A percentile compares a stretch with the other conserved stretches of the same genome.
Evolutionary conservation across 2,797 vertebrate genomes (phyloP).

Genomic region (Falco naumanni): DNA sequence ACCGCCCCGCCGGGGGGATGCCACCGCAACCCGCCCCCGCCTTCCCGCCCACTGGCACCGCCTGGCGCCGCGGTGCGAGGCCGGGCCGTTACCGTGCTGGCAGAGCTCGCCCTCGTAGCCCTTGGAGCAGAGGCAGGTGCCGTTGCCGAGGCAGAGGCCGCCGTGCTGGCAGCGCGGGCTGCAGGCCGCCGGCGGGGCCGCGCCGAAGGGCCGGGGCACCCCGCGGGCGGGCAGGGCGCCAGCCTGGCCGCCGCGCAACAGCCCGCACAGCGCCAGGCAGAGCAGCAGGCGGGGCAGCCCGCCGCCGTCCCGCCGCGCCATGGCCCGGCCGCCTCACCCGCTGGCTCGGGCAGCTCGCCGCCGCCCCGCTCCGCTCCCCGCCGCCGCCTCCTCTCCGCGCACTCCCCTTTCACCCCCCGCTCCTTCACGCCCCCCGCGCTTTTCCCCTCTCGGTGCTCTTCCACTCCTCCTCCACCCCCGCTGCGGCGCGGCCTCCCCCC

Average conservation of each 20-base stretch:
- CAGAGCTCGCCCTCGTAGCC: conserved; percentile 86
- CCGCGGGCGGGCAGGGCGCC: conserved; percentile 69
- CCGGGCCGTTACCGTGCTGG: conserved; percentile 41
- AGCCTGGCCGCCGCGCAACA: conserved; percentile 46
- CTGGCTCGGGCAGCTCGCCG: neutral
- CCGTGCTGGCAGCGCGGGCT: conserved; percentile 83
- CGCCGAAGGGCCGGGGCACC: conserved; percentile 79
- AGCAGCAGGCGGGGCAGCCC: neutral
- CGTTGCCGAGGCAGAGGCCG: conserved; percentile 86
- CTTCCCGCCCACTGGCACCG: neutral
- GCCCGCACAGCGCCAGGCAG: neutral
- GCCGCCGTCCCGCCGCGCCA: neutral
- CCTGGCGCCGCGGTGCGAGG: too few species aligned
- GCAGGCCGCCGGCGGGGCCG: conserved; percentile 79
- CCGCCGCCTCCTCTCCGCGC: neutral
- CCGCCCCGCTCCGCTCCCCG: neutral
- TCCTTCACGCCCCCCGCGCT: neutral
- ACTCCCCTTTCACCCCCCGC: neutral
- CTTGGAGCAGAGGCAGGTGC: conserved; percentile 84
- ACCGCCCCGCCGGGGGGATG: too few species aligned
- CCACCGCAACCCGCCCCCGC: neutral
- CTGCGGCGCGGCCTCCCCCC: neutral
- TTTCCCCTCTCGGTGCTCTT: neutral
- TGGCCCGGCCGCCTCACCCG: neutral
- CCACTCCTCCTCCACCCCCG: neutral